Conservation (phyloP, 2,113 vertebrate genomes). For the Phylloscopus trochiloides region DNA sequence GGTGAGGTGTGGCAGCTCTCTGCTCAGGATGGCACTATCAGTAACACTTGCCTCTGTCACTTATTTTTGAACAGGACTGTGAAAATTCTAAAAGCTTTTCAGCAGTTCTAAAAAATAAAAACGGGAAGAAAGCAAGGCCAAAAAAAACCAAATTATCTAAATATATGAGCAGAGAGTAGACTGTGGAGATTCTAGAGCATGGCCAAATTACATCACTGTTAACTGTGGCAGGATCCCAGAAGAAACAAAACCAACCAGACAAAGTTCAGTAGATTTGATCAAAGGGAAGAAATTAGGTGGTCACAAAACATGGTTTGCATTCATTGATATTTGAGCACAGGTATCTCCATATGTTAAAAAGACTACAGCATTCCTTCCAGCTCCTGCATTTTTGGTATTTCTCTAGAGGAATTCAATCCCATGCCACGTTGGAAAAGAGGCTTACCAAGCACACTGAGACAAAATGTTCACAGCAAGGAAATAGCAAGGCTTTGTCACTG, state of each 20-base stretch:
- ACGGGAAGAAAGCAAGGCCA: neutral
- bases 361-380: neutral
- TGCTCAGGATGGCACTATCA: neutral
- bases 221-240: neutral
- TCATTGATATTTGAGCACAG: neutral
- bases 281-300: neutral
- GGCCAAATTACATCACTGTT: neutral
- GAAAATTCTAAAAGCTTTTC: neutral
- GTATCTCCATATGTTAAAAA: neutral
- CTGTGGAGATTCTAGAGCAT: fast-evolving
- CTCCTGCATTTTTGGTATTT: neutral
- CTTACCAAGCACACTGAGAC: neutral
- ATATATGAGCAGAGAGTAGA: neutral
- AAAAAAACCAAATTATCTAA: neutral
- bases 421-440: neutral
- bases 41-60: neutral
- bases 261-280: neutral
- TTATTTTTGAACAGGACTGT: neutral
- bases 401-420: neutral
- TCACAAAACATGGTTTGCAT: neutral
- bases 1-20: neutral
- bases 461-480: neutral
- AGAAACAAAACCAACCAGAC: neutral
- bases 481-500: neutral
- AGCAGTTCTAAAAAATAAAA: neutral